Base-by-base conservation (phyloP, 2,113 vertebrate species). In the Pampusana beccarii region DNA sequence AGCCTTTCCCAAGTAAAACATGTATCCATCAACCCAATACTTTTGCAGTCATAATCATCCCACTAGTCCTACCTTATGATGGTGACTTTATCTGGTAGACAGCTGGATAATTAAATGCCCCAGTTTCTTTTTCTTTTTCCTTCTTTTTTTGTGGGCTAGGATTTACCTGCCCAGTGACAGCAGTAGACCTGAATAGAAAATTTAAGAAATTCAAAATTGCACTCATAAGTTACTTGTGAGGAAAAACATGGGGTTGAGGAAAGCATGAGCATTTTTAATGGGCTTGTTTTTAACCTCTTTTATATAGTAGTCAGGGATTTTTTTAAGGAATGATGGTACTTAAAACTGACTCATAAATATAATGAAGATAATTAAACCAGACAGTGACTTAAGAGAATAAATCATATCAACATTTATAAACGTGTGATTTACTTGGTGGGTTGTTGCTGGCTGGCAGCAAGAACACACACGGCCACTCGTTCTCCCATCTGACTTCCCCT, bases 381-480 rank as follows among this genome's bases (percentile, higher is more conserved):
- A 54, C 12, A 58, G 58, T n/a, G 12, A n/a, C 26, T 58, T 73
- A 69, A 72, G 50, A 72, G 57, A 80, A 65, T 31, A 57, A 92
- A 69, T 13, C 7, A 31, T 69, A 75, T 24, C 9, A 42, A 8
- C 7, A 62, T 61, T 77, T 4, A 7, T 48, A 91, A 88, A 77
- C n/a, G 7, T 2, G 25, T 62, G 13, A 72, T 91, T 82, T 57
- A 57, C 10, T 53, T 62, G 24, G 26, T 80, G 40, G 24, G 14
- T 28, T 80, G 16, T 26, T 81, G 10, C 33, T 80, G 53, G 4
- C 36, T 93, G 38, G 7, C 51, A 81, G n/a, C 24, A 81, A 42
- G 28, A 82, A 44, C 11, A 4, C 26, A 33, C 16, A 29, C 13
- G 26, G 5, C 7, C 0, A 0, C 19, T 67, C 0, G 0, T 54